A percentile compares a stretch with the other conserved stretches of the same genome.
phyloP scores from a whole-genome alignment of 2,113 vertebrate species.

The Apodemus sylvaticus region DNA sequence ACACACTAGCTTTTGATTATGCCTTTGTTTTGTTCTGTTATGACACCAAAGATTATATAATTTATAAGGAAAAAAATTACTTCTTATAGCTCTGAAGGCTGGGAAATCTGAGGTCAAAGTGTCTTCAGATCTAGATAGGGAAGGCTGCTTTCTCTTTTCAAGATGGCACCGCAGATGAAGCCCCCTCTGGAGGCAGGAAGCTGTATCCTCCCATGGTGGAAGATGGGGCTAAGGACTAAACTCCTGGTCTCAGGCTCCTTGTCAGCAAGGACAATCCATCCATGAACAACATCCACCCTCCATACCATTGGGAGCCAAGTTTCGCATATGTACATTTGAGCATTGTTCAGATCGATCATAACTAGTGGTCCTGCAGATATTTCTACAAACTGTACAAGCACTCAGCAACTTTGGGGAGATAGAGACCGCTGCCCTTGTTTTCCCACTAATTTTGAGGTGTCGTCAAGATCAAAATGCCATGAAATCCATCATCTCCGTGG shows the following conservation, averaged over 20 bases:
- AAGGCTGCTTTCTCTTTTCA: not conserved
- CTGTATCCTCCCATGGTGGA: not conserved
- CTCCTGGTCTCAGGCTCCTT: not conserved
- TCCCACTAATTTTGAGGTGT: not conserved
- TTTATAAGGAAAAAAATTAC: not conserved
- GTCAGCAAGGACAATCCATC: not conserved
- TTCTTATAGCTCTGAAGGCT: not conserved
- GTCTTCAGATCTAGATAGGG: not conserved
- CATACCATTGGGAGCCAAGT: not conserved
- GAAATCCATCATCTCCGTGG: rapidly evolving
- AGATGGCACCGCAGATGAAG: not conserved
- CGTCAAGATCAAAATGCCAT: rapidly evolving
- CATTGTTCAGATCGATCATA: not conserved
- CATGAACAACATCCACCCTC: rapidly evolving
- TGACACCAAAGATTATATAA: not conserved
- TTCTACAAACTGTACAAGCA: not conserved
- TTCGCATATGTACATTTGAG: not conserved
- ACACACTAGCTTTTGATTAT: not conserved
- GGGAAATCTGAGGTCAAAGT: not conserved
- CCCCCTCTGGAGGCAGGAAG: not conserved
- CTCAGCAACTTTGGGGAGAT: rapidly evolving
- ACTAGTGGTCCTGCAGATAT: rapidly evolving
- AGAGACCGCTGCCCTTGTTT: rapidly evolving
- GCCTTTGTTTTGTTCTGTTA: not conserved
- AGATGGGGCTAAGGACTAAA: not conserved